Conservation (phyloP, 92 coral and sea anemone genomes). For the Palythoa grandiflora region DNA sequence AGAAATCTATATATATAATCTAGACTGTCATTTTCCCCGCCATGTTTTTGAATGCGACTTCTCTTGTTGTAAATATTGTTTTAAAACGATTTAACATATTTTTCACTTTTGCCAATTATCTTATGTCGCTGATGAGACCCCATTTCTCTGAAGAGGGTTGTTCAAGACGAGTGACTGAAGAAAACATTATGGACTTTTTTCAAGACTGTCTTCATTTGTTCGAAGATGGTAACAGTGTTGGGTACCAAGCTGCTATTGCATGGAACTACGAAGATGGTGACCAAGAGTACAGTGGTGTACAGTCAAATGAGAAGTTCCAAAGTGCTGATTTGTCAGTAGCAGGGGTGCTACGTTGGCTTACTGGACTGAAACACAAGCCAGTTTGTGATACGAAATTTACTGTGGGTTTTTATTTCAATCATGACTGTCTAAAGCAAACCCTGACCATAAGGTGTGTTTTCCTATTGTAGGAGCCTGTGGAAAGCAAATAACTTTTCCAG, state of each 20-base stretch:
- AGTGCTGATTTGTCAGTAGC: slow-evolving; percentile 46
- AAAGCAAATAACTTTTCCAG: slow-evolving; percentile 46
- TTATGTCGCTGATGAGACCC: slow-evolving; percentile 49
- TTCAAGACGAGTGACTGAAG: slow-evolving; percentile 54
- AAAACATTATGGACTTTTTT: slow-evolving; percentile 54
- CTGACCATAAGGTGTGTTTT: slow-evolving; percentile 47
- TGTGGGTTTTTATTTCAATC: slow-evolving; percentile 39
- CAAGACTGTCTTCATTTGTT: slow-evolving; percentile 56
- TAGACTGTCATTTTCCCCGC: background rate
- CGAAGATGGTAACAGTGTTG: slow-evolving; percentile 53
- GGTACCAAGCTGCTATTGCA: slow-evolving; percentile 53
- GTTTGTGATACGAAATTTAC: slow-evolving; percentile 28
- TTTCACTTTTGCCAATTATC: slow-evolving; percentile 46
- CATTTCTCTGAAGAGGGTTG: slow-evolving; percentile 51
- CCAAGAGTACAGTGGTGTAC: slow-evolving; percentile 26
- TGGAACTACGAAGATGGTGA: slow-evolving; percentile 50
- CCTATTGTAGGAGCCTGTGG: slow-evolving; percentile 49
- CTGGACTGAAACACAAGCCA: slow-evolving; percentile 51
- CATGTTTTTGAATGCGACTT: background rate
- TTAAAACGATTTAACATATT: slow-evolving; percentile 13
- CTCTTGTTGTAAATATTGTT: slow-evolving; percentile 7
- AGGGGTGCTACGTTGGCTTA: slow-evolving; percentile 51
- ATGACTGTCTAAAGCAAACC: slow-evolving; percentile 46
- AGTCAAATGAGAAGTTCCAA: slow-evolving; percentile 42
- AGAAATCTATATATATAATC: too few species aligned